These are phyloP conservation scores for Drosophila pseudotakahashii DNA, from an alignment of 2,888 invertebrate genomes.

Conservation along the genomic window DNA sequence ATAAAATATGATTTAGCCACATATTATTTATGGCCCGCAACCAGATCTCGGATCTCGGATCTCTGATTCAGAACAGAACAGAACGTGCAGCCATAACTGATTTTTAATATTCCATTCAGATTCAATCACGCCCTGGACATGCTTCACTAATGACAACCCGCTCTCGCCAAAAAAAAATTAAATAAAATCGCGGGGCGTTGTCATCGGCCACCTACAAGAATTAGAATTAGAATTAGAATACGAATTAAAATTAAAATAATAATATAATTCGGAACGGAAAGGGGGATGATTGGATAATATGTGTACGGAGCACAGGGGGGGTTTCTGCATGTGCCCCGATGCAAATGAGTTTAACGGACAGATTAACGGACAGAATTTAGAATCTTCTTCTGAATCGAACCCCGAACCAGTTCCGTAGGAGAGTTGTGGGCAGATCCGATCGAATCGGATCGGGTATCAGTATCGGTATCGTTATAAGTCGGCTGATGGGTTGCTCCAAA, in stretches of 20 bases:
- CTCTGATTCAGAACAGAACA: conserved; percentile 20
- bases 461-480: neutral
- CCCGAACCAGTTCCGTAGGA: conserved; percentile 15
- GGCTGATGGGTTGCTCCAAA: conserved; percentile 5
- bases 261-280: conserved; percentile 8
- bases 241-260: too few species aligned
- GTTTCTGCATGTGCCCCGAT: conserved; percentile 18
- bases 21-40: conserved; percentile 67
- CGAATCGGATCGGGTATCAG: neutral
- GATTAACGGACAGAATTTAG: conserved; percentile 20
- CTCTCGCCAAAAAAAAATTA: conserved; percentile 18
- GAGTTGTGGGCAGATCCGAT: conserved; percentile 8
- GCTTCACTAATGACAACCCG: conserved; percentile 54
- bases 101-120: conserved; percentile 68
- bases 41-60: conserved; percentile 30
- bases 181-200: conserved; percentile 25
- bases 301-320: neutral
- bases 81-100: conserved; percentile 62
- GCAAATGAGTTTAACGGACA: conserved; percentile 26
- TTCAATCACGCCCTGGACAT: conserved; percentile 54
- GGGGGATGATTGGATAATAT: conserved; percentile 4
- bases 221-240: neutral
- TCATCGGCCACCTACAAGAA: conserved; percentile 41
- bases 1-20: conserved; percentile 56
- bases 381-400: neutral